These are phyloP conservation scores for Drosophila repleta DNA, from an alignment of 1,140 invertebrate species.

Conservation along the genomic window DNA sequence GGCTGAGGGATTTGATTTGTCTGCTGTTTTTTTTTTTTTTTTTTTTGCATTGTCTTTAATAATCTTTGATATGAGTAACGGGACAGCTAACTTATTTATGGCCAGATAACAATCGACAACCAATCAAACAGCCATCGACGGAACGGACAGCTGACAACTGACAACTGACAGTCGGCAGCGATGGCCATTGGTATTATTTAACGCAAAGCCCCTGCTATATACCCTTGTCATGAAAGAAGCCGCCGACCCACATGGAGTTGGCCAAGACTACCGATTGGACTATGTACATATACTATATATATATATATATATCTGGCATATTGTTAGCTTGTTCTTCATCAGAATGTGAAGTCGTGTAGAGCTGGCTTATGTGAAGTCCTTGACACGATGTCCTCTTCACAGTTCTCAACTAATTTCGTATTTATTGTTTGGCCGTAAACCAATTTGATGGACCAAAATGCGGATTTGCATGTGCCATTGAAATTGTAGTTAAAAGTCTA, in stretches of 20 bases:
- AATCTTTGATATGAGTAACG: conserved; percentile 57
- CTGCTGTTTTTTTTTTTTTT: neutral
- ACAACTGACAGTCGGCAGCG: conserved; percentile 5
- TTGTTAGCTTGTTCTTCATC: no score
- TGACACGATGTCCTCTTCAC: conserved; percentile 12
- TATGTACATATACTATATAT: no score
- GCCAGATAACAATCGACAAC: conserved; percentile 56
- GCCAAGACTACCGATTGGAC: no score
- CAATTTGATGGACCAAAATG: conserved; percentile 1
- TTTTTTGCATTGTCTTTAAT: conserved; percentile 49
- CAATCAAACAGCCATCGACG: conserved; percentile 18
- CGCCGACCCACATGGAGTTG: no score
- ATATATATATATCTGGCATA: no score
- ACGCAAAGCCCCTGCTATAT: neutral
- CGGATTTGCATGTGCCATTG: conserved; percentile 34
- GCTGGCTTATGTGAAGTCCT: no score
- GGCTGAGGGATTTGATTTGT: neutral
- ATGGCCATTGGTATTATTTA: neutral
- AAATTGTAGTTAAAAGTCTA: conserved; percentile 44
- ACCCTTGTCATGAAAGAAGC: neutral
- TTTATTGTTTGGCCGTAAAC: neutral
- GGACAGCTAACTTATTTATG: conserved; percentile 48
- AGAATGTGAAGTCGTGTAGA: no score
- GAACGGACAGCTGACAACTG: conserved; percentile 17
- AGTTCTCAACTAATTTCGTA: conserved; percentile 13